phyloP scores from a whole-genome alignment of 35 echinoderm and acorn worm genomes.

The Stichopus chloronotus region DNA sequence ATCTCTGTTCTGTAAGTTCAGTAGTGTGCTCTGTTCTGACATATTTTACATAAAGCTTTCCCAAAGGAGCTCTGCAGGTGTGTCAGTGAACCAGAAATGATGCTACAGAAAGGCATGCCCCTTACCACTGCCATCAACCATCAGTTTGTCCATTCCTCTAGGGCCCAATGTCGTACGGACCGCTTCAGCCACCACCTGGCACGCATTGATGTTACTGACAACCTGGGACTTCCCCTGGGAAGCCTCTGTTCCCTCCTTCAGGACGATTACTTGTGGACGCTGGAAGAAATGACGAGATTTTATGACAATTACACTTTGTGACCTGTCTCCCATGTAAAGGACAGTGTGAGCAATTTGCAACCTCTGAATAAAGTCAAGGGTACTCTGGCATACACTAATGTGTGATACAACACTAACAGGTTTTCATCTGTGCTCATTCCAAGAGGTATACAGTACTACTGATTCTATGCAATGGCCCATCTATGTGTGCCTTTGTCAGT shows the following conservation, averaged over 20 bases:
- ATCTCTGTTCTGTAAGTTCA: too few relatives aligned
- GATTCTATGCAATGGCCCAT: too few relatives aligned
- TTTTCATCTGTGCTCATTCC: too few relatives aligned
- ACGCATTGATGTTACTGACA: constrained; percentile 96
- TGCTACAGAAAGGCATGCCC: too few relatives aligned
- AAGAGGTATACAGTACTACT: too few relatives aligned
- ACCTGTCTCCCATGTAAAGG: not conserved
- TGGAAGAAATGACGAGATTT: constrained; percentile 19
- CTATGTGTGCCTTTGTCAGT: too few relatives aligned
- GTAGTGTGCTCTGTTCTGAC: too few relatives aligned
- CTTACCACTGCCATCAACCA: constrained; percentile 80
- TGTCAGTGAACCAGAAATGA: too few relatives aligned
- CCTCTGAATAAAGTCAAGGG: not conserved
- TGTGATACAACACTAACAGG: too few relatives aligned
- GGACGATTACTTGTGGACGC: constrained; percentile 98
- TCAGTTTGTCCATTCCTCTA: constrained; percentile 96
- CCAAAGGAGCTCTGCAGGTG: too few relatives aligned
- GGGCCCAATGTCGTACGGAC: constrained; percentile 94
- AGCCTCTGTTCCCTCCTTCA: constrained; percentile 99
- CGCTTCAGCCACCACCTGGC: constrained; percentile 95
- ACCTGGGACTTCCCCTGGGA: constrained; percentile 95
- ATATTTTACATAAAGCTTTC: too few relatives aligned
- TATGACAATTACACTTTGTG: not conserved
- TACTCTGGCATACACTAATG: not conserved
- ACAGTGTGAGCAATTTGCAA: not conserved